Conservation (phyloP, 2,113 vertebrate species). For the Burhinus bistriatus region DNA sequence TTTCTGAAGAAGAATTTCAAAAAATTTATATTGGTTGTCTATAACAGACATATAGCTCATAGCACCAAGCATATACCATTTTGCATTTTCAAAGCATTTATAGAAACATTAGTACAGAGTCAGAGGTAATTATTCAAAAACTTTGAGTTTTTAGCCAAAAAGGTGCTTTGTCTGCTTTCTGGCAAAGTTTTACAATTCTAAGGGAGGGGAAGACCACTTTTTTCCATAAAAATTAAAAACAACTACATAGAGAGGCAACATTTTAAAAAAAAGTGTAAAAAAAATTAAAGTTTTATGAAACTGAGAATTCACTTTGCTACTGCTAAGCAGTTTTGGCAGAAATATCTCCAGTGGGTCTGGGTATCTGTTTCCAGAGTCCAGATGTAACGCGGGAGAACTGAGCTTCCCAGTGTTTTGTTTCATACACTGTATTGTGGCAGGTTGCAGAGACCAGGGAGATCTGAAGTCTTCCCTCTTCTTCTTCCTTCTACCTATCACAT, state of each 20-base stretch:
- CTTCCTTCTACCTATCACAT: neutral
- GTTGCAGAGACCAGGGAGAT: neutral
- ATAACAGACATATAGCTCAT: neutral
- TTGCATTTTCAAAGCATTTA: neutral
- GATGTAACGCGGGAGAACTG: neutral
- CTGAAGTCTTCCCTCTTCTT: neutral
- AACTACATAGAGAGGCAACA: neutral
- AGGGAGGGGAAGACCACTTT: neutral
- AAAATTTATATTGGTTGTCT: neutral
- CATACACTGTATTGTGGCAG: neutral
- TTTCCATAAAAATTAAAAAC: neutral
- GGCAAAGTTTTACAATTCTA: neutral
- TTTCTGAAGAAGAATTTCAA: neutral
- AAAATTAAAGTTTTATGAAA: neutral
- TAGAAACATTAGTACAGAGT: neutral
- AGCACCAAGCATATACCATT: neutral
- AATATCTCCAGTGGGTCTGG: neutral
- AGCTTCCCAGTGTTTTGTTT: neutral
- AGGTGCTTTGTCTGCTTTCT: neutral
- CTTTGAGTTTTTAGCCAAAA: neutral
- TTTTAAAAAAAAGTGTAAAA: neutral
- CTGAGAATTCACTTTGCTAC: neutral
- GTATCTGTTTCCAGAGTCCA: neutral
- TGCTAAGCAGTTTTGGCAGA: neutral
- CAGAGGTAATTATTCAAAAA: neutral